phyloP scores from a whole-genome alignment of 2,888 invertebrate genomes.

The Rapana venosa region DNA sequence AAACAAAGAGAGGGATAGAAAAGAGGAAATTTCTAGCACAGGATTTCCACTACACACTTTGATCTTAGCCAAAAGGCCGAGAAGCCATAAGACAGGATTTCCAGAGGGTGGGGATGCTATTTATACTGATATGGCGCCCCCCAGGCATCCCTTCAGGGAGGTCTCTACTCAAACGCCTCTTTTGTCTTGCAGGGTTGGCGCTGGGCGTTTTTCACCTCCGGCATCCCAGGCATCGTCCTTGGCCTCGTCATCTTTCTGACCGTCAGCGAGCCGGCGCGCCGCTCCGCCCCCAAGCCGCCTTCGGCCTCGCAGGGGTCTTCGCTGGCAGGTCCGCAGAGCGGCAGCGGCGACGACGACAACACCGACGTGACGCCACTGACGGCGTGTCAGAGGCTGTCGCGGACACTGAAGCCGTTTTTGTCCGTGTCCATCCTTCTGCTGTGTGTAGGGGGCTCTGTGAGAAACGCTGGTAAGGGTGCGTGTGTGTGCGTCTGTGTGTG shows the following conservation, averaged over 20 bases:
- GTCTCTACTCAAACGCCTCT: not conserved
- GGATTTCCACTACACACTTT: no score
- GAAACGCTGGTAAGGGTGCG: slow-evolving; percentile 74
- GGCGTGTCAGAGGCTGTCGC: slow-evolving; percentile 39
- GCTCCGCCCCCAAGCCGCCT: not conserved
- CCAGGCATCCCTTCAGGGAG: no score
- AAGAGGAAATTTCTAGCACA: no score
- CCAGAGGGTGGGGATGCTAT: no score
- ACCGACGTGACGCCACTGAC: slow-evolving; percentile 12
- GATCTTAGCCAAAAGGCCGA: no score
- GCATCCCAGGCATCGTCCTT: slow-evolving; percentile 76
- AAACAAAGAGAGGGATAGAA: no score
- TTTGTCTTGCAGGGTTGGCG: slow-evolving; percentile 76
- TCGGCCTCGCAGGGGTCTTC: not conserved
- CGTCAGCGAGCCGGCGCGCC: slow-evolving; percentile 75
- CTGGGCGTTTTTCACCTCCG: slow-evolving; percentile 78
- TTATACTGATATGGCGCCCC: no score
- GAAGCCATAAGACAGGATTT: no score
- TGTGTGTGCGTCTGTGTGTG: slow-evolving; percentile 2
- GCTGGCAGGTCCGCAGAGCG: not conserved
- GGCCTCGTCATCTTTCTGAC: slow-evolving; percentile 74
- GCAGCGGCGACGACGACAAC: not conserved
- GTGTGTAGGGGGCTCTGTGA: slow-evolving; percentile 76
- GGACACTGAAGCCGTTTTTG: slow-evolving; percentile 64
- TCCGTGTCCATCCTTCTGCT: slow-evolving; percentile 75